Percentiles rank a stretch among this genome's conserved stretches.
These are phyloP conservation scores for Strigamia maritima DNA, from an alignment of 2,888 invertebrate genomes.

Conservation along the genomic window DNA sequence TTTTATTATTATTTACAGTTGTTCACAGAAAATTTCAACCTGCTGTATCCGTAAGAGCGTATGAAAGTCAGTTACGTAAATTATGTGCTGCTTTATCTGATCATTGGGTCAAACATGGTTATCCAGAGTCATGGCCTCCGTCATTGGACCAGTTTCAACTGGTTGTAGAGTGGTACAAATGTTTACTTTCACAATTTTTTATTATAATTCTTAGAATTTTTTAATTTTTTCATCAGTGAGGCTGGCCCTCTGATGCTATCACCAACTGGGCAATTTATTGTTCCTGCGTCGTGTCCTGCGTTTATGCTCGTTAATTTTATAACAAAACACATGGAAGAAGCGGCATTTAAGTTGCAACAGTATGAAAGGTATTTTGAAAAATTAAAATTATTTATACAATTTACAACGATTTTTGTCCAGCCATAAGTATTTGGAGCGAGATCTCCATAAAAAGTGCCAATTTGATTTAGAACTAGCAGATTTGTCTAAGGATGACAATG, in stretches of 20 bases:
- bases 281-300: conserved; percentile 87
- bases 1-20: conserved; percentile 35
- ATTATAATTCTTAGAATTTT: neutral
- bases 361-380: conserved; percentile 65
- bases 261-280: conserved; percentile 88
- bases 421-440: conserved; percentile 75
- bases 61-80: conserved; percentile 77
- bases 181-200: conserved; percentile 45
- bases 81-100: conserved; percentile 81
- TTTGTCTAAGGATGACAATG: conserved; percentile 84
- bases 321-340: conserved; percentile 70
- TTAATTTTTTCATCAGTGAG: conserved; percentile 60
- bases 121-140: conserved; percentile 70
- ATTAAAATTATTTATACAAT: no score
- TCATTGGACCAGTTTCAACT: conserved; percentile 72
- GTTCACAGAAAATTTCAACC: conserved; percentile 77
- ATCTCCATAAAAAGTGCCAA: conserved; percentile 64
- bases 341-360: conserved; percentile 66
- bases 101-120: conserved; percentile 63
- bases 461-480: conserved; percentile 65
- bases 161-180: conserved; percentile 78
- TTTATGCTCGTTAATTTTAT: conserved; percentile 80
- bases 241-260: conserved; percentile 91
- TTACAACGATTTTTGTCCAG: no score
- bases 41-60: conserved; percentile 79